Percentiles rank a stretch among this genome's conserved stretches.
phyloP scores from a whole-genome alignment of 2,888 invertebrate genomes.

The Bombylius major region DNA sequence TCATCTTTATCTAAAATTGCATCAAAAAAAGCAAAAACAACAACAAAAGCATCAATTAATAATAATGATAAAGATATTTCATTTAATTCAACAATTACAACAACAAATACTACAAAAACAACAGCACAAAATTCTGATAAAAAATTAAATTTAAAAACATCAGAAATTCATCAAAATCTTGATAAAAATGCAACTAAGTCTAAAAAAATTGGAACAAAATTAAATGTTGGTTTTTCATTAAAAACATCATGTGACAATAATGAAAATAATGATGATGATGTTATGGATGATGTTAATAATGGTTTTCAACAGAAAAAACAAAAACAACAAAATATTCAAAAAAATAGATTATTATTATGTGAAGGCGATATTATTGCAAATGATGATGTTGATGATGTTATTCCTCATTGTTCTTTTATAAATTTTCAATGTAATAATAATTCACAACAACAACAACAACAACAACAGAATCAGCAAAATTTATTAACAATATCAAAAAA shows the following conservation, averaged over 20 bases:
- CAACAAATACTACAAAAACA: background rate
- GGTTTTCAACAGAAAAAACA: too few relatives aligned
- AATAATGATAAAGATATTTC: too few relatives aligned
- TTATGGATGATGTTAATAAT: too few relatives aligned
- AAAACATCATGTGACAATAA: too few relatives aligned
- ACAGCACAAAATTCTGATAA: background rate
- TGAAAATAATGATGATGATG: too few relatives aligned
- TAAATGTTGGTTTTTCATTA: background rate
- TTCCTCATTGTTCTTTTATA: too few relatives aligned
- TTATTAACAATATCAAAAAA: background rate
- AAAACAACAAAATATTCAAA: too few relatives aligned
- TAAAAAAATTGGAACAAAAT: constrained; percentile 5
- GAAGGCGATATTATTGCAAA: too few relatives aligned
- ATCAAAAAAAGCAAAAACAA: too few relatives aligned
- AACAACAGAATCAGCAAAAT: background rate
- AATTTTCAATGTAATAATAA: background rate
- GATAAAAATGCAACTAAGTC: background rate
- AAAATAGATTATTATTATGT: too few relatives aligned
- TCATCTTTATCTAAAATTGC: background rate
- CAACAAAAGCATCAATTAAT: too few relatives aligned
- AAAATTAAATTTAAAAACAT: background rate
- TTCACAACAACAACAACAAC: background rate
- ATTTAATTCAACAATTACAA: background rate
- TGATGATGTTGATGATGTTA: too few relatives aligned
- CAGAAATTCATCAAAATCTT: constrained; percentile 6